These are phyloP conservation scores for Mobula birostris DNA, from an alignment of 2,113 vertebrate genomes.

Conservation along the genomic window DNA sequence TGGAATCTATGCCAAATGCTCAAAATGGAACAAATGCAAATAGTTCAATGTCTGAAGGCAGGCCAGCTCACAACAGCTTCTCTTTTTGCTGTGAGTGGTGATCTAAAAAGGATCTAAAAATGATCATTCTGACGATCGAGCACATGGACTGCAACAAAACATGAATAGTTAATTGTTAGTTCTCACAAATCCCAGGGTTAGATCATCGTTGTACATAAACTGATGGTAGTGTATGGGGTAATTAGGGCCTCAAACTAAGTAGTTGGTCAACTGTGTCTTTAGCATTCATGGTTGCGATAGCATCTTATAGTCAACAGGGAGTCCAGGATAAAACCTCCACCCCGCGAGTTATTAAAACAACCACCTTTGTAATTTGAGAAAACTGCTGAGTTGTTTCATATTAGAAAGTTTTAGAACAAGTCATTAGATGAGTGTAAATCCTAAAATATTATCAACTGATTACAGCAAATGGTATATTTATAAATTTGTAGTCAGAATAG, in stretches of 20 bases:
- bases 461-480: not conserved
- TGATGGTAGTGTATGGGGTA: not conserved
- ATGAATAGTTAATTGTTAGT: not conserved
- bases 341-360: not conserved
- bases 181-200: not conserved
- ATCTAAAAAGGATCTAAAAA: not conserved
- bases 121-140: not conserved
- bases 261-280: not conserved
- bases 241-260: not conserved
- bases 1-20: slow-evolving; percentile 13
- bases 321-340: not conserved
- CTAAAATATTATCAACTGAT: not conserved
- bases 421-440: not conserved
- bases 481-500: not conserved
- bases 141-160: not conserved
- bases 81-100: not conserved
- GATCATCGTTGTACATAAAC: not conserved
- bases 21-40: slow-evolving; percentile 33
- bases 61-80: not conserved
- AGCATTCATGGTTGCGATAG: not conserved
- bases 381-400: not conserved
- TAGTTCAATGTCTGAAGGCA: slow-evolving; percentile 24
- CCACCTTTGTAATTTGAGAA: not conserved
- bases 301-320: not conserved
- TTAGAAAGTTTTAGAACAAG: slow-evolving; percentile 5